Conservation (phyloP, 2,888 invertebrate genomes). For the Xylota segnis region DNA sequence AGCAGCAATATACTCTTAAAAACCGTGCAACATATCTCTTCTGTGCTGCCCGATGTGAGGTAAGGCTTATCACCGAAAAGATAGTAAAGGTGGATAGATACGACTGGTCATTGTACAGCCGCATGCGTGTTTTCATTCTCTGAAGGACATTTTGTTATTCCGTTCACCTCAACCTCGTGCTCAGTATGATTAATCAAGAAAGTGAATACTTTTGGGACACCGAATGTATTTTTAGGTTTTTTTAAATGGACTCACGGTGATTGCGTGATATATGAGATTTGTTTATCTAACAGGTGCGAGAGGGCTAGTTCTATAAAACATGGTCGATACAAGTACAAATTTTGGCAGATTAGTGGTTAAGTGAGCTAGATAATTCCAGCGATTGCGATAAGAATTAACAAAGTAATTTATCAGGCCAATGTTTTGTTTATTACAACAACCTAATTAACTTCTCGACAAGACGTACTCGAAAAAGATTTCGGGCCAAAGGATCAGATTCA, state of each 20-base stretch:
- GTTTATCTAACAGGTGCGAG: background rate
- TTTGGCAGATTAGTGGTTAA: slow-evolving; percentile 10
- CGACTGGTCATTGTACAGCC: background rate
- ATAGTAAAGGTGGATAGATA: background rate
- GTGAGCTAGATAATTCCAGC: slow-evolving; percentile 15
- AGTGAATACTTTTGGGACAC: too few relatives aligned
- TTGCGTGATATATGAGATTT: too few relatives aligned
- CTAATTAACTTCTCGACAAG: background rate
- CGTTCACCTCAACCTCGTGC: background rate
- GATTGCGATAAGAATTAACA: slow-evolving; percentile 19
- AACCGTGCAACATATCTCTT: background rate
- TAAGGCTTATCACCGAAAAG: slow-evolving; percentile 17
- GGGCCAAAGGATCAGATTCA: background rate
- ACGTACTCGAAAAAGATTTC: background rate
- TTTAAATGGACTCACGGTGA: too few relatives aligned
- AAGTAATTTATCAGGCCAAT: background rate
- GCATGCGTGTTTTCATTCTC: background rate
- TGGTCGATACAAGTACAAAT: background rate
- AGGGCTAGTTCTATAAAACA: background rate
- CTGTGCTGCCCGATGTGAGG: slow-evolving; percentile 22
- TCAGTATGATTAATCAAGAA: too few relatives aligned
- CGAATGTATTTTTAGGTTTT: too few relatives aligned
- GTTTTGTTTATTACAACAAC: slow-evolving; percentile 2
- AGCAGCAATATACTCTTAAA: background rate
- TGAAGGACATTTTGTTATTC: background rate